A percentile compares a stretch with the other conserved stretches of the same genome.
These are phyloP conservation scores for Corvus cornix DNA, from an alignment of 2,113 vertebrate genomes.

Conservation along the genomic window DNA sequence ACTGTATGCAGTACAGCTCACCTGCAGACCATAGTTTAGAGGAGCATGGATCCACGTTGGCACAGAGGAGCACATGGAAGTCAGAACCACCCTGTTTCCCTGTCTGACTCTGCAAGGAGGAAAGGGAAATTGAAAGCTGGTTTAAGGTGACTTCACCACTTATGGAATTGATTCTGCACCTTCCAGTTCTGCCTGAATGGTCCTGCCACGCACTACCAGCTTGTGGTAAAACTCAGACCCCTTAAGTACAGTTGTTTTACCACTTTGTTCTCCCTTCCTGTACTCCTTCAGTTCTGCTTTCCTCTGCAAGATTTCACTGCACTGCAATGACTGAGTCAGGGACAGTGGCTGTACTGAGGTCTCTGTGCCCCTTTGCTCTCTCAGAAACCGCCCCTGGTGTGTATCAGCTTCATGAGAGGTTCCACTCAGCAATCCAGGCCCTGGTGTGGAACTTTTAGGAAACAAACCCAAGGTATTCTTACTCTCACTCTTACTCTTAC, in stretches of 20 bases:
- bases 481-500: background rate
- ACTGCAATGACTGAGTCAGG: fast-evolving
- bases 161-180: background rate
- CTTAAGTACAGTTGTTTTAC: background rate
- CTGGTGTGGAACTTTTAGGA: background rate
- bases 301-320: background rate
- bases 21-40: background rate
- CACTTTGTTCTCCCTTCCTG: background rate
- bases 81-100: background rate
- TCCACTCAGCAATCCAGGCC: background rate
- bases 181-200: background rate
- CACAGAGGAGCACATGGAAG: background rate
- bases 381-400: background rate
- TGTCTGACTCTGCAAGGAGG: background rate
- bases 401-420: background rate
- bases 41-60: background rate
- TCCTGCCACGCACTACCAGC: background rate
- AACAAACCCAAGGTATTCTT: background rate
- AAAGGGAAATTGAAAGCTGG: background rate
- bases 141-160: background rate
- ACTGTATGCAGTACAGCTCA: background rate
- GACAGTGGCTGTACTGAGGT: background rate
- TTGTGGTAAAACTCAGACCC: background rate
- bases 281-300: background rate
- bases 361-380: background rate